Evolutionary conservation across 2,797 vertebrate species (phyloP).

Genomic region (Philypnodon macrostomus): DNA sequence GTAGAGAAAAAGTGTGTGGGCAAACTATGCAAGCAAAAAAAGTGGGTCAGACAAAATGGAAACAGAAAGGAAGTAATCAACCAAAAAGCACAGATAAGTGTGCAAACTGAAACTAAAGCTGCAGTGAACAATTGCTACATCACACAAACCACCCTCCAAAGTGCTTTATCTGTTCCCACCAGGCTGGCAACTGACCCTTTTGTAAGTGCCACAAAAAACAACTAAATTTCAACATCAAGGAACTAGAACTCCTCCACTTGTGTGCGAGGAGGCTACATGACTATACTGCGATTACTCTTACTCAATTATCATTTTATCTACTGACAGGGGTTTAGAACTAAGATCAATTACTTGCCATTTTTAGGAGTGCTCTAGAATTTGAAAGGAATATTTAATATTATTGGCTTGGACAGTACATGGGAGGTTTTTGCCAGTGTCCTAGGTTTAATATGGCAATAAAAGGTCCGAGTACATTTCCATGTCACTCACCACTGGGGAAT

Average conservation of each 20-base stretch:
- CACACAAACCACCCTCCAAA: background rate
- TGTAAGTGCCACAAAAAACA: slow-evolving; percentile 18
- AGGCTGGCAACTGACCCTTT: slow-evolving; percentile 5
- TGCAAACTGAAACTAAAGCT: background rate
- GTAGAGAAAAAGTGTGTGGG: background rate
- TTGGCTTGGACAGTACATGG: background rate
- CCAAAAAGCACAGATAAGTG: slow-evolving; percentile 1
- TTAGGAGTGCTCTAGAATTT: background rate
- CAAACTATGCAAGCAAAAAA: background rate
- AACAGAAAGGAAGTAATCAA: background rate
- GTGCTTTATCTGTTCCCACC: background rate
- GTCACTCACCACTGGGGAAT: slow-evolving; percentile 11
- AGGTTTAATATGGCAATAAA: background rate
- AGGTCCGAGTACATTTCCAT: slow-evolving; percentile 12
- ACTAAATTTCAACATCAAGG: background rate
- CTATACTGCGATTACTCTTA: background rate
- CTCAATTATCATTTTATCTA: background rate
- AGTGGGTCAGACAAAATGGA: background rate
- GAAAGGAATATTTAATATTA: background rate
- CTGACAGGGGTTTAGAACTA: background rate
- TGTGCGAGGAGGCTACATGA: background rate
- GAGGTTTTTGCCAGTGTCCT: background rate
- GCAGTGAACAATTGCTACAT: background rate
- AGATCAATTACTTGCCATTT: background rate
- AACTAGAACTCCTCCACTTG: background rate